Evolutionary conservation across 2,797 vertebrate genomes (phyloP).

Genomic region (Xyrichtys novacula): DNA sequence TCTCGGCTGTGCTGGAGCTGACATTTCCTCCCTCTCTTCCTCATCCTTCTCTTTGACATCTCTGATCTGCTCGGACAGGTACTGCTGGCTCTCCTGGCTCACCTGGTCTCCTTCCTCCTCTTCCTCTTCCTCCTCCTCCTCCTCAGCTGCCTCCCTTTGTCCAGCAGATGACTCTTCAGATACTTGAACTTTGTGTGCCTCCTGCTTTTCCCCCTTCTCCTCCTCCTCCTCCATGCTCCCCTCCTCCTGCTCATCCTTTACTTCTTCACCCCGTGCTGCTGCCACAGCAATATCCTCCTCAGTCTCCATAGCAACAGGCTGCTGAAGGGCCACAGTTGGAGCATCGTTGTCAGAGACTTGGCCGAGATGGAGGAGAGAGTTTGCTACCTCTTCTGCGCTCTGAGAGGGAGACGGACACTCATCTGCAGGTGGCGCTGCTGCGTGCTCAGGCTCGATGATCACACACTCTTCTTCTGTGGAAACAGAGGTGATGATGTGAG

Average conservation of each 20-base stretch:
- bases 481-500: constrained; percentile 54
- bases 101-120: constrained; percentile 68
- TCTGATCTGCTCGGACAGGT: constrained; percentile 65
- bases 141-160: constrained; percentile 51
- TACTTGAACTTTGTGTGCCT: constrained; percentile 73
- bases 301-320: constrained; percentile 71
- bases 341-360: constrained; percentile 68
- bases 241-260: constrained; percentile 65
- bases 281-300: constrained; percentile 59
- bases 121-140: constrained; percentile 25
- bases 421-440: constrained; percentile 57
- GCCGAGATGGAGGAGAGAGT: constrained; percentile 91
- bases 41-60: constrained; percentile 51
- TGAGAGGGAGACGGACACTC: constrained; percentile 42
- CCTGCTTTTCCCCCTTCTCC: constrained; percentile 46
- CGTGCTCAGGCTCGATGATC: constrained; percentile 72
- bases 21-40: constrained; percentile 35
- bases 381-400: constrained; percentile 83
- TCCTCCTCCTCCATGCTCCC: constrained; percentile 58
- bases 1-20: constrained; percentile 74
- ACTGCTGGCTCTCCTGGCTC: constrained; percentile 64
- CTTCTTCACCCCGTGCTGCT: constrained; percentile 64
- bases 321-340: constrained; percentile 43
- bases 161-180: constrained; percentile 61
- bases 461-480: constrained; percentile 83